Base-by-base conservation (phyloP, 2,888 invertebrate species). In the Ariolimax columbianus region DNA sequence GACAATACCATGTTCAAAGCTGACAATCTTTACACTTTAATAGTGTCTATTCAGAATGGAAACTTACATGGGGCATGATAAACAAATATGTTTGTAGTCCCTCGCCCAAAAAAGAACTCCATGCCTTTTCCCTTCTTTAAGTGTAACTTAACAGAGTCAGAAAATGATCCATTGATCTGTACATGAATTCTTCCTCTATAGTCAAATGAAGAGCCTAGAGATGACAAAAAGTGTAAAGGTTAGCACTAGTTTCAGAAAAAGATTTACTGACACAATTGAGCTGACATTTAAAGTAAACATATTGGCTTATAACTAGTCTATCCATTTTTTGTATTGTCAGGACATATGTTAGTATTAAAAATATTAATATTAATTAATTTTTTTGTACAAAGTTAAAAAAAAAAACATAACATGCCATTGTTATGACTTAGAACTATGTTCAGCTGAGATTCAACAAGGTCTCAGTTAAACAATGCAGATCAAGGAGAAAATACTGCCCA, bases 41-140 rank as follows among this genome's bases (percentile, higher is more conserved):
- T 19, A 23, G n/a, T 63, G 59, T 63, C n/a, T 63, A 63, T n/a
- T 47, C 17, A 33, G 72, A 38, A 38, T 72, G n/a, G 0, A 23
- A 47, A 85, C 85, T 59, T 77, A 85, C 85, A 33, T 77, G 85
- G 81, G 26, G 77, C 81, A 55, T 85, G 85, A 66, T 81, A 85
- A 66, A 85, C 85, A 77, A 81, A 85, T 38, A 85, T 85, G 63
- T 81, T 81, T 26, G 81, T 85, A 33, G 85, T 43, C 6, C 85
- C 85, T 47, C 85, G 75, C 30, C 66, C 70, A 4, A 85, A 43
- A 55, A 85, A 85, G 66, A 40, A 75, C 38, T 85, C 77, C 17
- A 85, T 77, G 68, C 81, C 81, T 77, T 81, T 85, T 63, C 85
- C 85, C 40, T 81, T 80, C 47, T 75, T 85, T 26, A 85, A 55